Evolutionary conservation across 1,140 invertebrate species (phyloP), one percentile per base, ranked within the genome.

Genomic region (Caenorhabditis latens): DNA sequence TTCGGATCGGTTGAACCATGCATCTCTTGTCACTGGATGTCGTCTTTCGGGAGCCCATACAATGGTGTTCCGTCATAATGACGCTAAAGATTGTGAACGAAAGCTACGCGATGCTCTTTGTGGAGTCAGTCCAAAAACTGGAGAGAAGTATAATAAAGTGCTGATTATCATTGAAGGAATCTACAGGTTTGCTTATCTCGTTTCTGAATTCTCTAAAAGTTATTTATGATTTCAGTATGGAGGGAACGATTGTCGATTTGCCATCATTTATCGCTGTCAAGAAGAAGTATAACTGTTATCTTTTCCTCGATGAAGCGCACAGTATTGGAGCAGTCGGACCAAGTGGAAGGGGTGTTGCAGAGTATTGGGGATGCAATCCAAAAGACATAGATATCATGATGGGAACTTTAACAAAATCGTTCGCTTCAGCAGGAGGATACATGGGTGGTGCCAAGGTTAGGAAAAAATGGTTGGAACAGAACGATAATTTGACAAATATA

Each of bases 371-470:
- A 14, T 89, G 92, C 67, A 88, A 94, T 90, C 93, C 94, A 24
- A 88, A 89, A 50, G 94, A 94, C 87, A 90, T 94, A 48, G 94
- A 94, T 88, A 92, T 94, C 82, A 90, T 94, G 89, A 94, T 94
- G 94, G 94, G 94, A 32, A 94, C 94, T 40, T 93, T 94, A 87
- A 94, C 94, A 16, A 94, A 94, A 88, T 94, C 94, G 90, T 94
- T 94, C 92, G 90, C 90, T 42, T 94, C 94, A 46, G 91, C 93
- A 86, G 94, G 94, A 46, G 94, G 94, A 9, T 94, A 94, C 89
- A 94, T 94, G 87, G 94, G 93, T 57, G 94, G 94, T 19, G 88
- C 91, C 53, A 93, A 93, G 92, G 93, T 93, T 16, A 43, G 24
- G 11, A 71, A n/a, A 16, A 4, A 1, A 0, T 32, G 24, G 42